Conservation (phyloP, 2,888 invertebrate species). For the Dicyrtoma fusca region DNA sequence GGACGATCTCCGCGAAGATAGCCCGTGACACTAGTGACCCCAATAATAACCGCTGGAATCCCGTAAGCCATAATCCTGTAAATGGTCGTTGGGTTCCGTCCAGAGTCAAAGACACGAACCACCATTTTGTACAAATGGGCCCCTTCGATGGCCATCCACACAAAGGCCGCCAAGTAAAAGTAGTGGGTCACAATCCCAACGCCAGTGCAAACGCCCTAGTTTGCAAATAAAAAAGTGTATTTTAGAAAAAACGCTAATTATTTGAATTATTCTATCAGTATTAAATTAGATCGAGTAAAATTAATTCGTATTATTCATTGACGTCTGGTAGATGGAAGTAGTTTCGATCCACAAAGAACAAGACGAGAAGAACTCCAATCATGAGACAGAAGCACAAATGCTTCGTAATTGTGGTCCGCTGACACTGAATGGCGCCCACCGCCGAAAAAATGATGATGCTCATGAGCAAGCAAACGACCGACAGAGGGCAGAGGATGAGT, state of each 20-base stretch:
- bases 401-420: slow-evolving; percentile 93
- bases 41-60: slow-evolving; percentile 76
- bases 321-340: slow-evolving; percentile 57
- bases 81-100: slow-evolving; percentile 37
- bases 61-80: slow-evolving; percentile 76
- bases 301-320: too few relatives aligned
- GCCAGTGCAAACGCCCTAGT: slow-evolving; percentile 47
- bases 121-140: slow-evolving; percentile 50
- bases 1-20: slow-evolving; percentile 64
- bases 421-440: slow-evolving; percentile 68
- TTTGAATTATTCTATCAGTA: too few relatives aligned
- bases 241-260: too few relatives aligned
- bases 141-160: slow-evolving; percentile 92
- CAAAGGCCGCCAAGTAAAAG: slow-evolving; percentile 88
- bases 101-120: slow-evolving; percentile 50
- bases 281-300: too few relatives aligned
- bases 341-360: slow-evolving; percentile 68
- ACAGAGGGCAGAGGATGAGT: slow-evolving; percentile 72
- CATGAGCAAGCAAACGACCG: slow-evolving; percentile 76
- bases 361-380: slow-evolving; percentile 86
- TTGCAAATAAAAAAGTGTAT: too few relatives aligned
- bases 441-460: slow-evolving; percentile 75
- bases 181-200: slow-evolving; percentile 65
- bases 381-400: slow-evolving; percentile 90
- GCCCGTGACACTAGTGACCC: slow-evolving; percentile 74